Percentiles rank a stretch among this genome's conserved stretches.
Evolutionary conservation across 2,888 invertebrate genomes (phyloP).

Genomic region (Heteromyza rotundicornis): DNA sequence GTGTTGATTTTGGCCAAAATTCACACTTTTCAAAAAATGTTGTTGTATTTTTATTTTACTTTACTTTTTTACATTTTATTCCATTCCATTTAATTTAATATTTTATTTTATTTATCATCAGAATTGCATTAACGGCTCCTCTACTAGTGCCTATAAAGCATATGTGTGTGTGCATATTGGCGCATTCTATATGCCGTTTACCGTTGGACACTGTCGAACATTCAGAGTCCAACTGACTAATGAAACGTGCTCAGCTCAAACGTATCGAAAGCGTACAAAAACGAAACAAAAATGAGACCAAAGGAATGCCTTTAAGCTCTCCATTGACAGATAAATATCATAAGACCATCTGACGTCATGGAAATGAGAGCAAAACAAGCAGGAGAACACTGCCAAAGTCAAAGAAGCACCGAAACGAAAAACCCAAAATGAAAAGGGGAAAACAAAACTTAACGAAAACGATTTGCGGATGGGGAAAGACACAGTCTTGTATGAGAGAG

Average conservation of each 20-base stretch:
- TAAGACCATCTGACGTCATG: conserved; percentile 39
- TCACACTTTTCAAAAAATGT: too few species aligned
- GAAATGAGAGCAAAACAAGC: conserved; percentile 25
- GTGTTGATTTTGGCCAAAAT: too few species aligned
- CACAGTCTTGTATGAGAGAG: neutral
- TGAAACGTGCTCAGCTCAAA: neutral
- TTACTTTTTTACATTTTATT: too few species aligned
- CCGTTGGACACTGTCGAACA: neutral
- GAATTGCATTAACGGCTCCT: too few species aligned
- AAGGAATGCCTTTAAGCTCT: neutral
- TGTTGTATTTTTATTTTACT: too few species aligned
- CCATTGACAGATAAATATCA: neutral
- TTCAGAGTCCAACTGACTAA: neutral
- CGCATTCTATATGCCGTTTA: neutral
- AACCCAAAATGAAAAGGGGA: conserved; percentile 37
- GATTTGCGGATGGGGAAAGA: neutral
- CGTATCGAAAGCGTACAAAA: neutral
- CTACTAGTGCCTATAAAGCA: too few species aligned
- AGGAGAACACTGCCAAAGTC: neutral
- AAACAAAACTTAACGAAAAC: conserved; percentile 50
- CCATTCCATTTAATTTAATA: too few species aligned
- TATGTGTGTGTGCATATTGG: too few species aligned
- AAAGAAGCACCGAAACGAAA: conserved; percentile 8
- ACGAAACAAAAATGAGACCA: neutral
- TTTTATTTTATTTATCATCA: too few species aligned